Evolutionary conservation across 2,113 vertebrate genomes (phyloP), one percentile per base, ranked within the genome.

Genomic region (Willisornis vidua): DNA sequence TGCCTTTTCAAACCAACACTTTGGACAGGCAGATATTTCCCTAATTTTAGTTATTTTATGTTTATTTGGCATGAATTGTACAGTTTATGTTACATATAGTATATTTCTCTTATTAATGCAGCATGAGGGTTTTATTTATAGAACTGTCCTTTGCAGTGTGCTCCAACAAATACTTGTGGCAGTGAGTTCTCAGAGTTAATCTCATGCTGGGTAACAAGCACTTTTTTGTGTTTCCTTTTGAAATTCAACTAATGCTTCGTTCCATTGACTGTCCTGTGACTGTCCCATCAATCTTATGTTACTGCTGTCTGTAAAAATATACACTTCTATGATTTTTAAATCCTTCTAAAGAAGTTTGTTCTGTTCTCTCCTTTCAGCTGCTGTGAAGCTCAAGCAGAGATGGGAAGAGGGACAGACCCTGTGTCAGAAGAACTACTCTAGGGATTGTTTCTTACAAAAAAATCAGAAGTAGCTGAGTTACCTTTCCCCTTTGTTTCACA

Each of bases 81-180:
- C 31, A 20, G 33, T 72, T 71, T 63, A 26, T 45, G 12, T 39
- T 45, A 63, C 25, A 63, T 33, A 83, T 55, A 85, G 62, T 35
- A 23, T 75, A 89, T 77, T 86, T 72, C 45, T 84, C 63, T 73
- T 84, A 63, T 62, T 86, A 76, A 68, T 71, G 59, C 57, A 91
- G 25, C 7, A 10, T 48, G 24, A 20, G 10, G 2, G 1, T 8
- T 51, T 82, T 95, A 93, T 91, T 94, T 89, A 76, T 76, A 79
- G 76, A 72, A 59, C 37, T 76, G 57, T 67, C 66, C 31, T 86
- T 70, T 62, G 49, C 71, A 33, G 16, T 24, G 29, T 46, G 39
- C 67, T 80, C 85, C 62, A 54, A 72, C 75, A 89, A 93, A 93
- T 94, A 91, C 37, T 80, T 84, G 76, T 91, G 91, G 62, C 54